Evolutionary conservation across 2,113 vertebrate species (phyloP).

Genomic region (Anarrhichthys ocellatus): DNA sequence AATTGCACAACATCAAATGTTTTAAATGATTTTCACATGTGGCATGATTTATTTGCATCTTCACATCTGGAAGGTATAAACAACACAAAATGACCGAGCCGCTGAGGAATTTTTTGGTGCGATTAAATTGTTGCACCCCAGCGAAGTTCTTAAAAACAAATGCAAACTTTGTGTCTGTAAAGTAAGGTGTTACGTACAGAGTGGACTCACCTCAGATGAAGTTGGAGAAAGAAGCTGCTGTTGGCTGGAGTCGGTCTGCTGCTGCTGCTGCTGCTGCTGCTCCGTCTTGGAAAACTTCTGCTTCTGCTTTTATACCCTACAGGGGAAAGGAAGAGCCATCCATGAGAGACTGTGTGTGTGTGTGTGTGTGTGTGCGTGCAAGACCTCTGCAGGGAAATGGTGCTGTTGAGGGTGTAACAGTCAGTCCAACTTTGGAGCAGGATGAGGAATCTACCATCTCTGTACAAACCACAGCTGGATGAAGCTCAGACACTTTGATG

Average conservation of each 20-base stretch:
- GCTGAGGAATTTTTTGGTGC: not conserved
- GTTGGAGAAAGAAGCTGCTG: slow-evolving; percentile 42
- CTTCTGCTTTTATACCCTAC: slow-evolving; percentile 73
- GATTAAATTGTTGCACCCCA: not conserved
- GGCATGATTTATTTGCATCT: not conserved
- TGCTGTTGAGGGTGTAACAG: slow-evolving; percentile 34
- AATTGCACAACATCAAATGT: slow-evolving; percentile 10
- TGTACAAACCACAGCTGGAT: slow-evolving; percentile 54
- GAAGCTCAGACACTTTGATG: slow-evolving; percentile 1
- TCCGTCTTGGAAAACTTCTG: slow-evolving; percentile 28
- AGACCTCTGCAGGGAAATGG: slow-evolving; percentile 7
- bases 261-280: slow-evolving; percentile 42
- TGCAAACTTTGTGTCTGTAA: not conserved
- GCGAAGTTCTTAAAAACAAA: not conserved
- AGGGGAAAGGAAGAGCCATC: slow-evolving; percentile 31
- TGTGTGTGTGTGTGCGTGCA: not conserved
- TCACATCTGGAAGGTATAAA: slow-evolving; percentile 48
- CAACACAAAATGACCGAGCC: not conserved
- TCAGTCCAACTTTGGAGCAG: slow-evolving; percentile 57
- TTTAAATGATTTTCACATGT: slow-evolving; percentile 25
- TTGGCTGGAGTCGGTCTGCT: slow-evolving; percentile 39
- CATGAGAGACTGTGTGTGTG: slow-evolving; percentile 14
- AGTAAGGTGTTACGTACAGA: not conserved
- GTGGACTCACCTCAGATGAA: slow-evolving; percentile 36
- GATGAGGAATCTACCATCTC: slow-evolving; percentile 77